Conservation (phyloP, 2,113 vertebrate genomes). For the Rhinolophus ferrumequinum region DNA sequence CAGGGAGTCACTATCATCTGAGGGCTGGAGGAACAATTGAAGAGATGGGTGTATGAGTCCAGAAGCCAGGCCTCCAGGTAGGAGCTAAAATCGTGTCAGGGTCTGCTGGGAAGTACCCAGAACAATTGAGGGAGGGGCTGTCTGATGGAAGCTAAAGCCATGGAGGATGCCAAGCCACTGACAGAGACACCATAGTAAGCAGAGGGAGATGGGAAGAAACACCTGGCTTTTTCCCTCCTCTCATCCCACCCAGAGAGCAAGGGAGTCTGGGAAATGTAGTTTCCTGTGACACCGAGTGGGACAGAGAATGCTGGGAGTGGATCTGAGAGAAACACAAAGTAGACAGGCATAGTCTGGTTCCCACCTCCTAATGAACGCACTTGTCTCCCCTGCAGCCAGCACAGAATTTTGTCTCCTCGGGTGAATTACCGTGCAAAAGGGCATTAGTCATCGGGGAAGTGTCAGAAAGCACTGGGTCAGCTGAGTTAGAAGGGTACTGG, state of each 20-base stretch:
- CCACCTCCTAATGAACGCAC: no score
- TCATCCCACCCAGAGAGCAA: neutral
- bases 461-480: neutral
- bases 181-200: neutral
- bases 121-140: neutral
- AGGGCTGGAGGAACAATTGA: neutral
- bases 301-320: neutral
- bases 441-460: neutral
- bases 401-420: neutral
- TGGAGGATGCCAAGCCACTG: neutral
- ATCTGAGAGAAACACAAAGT: neutral
- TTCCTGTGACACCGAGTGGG: neutral
- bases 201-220: neutral
- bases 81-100: neutral
- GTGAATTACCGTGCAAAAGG: neutral
- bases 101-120: neutral
- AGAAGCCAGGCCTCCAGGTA: neutral
- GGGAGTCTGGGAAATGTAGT: neutral
- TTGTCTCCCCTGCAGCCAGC: neutral
- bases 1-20: neutral
- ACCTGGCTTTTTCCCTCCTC: neutral
- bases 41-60: neutral
- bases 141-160: neutral
- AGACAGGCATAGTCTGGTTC: neutral
- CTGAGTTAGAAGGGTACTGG: neutral